Percentiles rank a stretch among this genome's conserved stretches.
These are phyloP conservation scores for Bombyx mandarina DNA, from an alignment of 1,140 invertebrate species.

Conservation along the genomic window DNA sequence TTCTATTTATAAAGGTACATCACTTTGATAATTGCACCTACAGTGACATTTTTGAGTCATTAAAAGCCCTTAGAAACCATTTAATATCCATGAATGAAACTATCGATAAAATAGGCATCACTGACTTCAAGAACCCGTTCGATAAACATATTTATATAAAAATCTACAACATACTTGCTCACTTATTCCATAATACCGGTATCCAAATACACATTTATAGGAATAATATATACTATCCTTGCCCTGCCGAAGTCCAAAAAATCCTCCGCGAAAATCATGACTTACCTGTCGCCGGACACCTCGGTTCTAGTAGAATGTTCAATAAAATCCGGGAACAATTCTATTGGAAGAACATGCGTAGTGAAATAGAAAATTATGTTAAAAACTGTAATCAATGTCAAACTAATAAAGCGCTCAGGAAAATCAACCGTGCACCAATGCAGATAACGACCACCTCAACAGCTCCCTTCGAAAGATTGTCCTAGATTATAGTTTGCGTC, in stretches of 20 bases:
- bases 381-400: constrained; percentile 15
- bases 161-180: not conserved
- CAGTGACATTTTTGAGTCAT: constrained; percentile 13
- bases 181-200: not conserved
- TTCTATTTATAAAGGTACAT: constrained; percentile 1
- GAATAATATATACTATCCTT: not conserved
- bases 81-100: constrained; percentile 3
- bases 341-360: constrained; percentile 14
- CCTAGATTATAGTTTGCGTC: not conserved
- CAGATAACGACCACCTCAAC: not conserved
- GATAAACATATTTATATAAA: constrained; percentile 3
- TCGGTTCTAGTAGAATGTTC: not conserved
- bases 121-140: constrained; percentile 8
- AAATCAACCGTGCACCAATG: constrained; percentile 1
- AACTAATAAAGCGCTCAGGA: constrained; percentile 16
- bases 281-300: constrained; percentile 2
- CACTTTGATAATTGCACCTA: constrained; percentile 18
- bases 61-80: constrained; percentile 12
- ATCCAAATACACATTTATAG: constrained; percentile 2
- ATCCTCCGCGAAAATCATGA: constrained; percentile 2
- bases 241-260: not conserved
- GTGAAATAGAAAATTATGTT: constrained; percentile 16
- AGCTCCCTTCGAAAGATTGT: constrained; percentile 1
- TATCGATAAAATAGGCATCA: constrained; percentile 1
- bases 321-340: not conserved